Percentiles rank a stretch among this genome's conserved stretches.
Evolutionary conservation across 1,140 invertebrate species (phyloP).

Genomic region (Zaprionus nigranus): DNA sequence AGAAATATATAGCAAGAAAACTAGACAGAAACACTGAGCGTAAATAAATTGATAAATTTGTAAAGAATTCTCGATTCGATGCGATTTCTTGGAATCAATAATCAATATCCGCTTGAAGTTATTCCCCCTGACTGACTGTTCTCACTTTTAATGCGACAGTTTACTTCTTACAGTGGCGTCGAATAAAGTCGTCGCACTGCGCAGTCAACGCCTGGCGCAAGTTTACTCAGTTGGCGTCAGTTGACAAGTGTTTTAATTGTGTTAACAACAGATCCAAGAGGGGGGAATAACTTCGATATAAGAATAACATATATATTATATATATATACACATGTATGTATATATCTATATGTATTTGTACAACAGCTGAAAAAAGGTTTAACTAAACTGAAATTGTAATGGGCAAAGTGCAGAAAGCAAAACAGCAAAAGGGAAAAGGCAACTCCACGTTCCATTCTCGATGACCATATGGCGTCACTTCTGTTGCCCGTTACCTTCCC

Average conservation of each 20-base stretch:
- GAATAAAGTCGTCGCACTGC: constrained; percentile 10
- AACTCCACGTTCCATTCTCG: constrained; percentile 28
- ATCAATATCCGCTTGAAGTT: no score
- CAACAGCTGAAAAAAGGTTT: constrained; percentile 39
- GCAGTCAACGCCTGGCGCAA: not conserved
- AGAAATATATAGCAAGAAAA: not conserved
- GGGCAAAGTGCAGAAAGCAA: constrained; percentile 14
- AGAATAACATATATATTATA: no score
- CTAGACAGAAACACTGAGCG: no score
- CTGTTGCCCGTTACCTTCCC: not conserved
- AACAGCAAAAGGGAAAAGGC: constrained; percentile 46
- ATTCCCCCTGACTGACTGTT: not conserved
- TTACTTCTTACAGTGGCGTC: constrained; percentile 16
- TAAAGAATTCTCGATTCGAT: no score
- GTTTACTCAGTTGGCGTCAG: constrained; percentile 42
- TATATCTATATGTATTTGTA: not conserved
- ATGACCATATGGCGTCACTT: constrained; percentile 51
- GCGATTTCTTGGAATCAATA: no score
- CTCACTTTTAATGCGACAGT: not conserved
- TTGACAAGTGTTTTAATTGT: constrained; percentile 61
- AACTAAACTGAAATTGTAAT: constrained; percentile 49
- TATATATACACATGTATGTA: not conserved
- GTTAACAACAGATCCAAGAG: not conserved
- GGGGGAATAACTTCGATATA: not conserved
- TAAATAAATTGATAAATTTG: no score